Percentiles rank a stretch among this genome's conserved stretches.
Evolutionary conservation across 2,888 invertebrate genomes (phyloP).

Genomic region (Xanthorhoe spadicearia): DNA sequence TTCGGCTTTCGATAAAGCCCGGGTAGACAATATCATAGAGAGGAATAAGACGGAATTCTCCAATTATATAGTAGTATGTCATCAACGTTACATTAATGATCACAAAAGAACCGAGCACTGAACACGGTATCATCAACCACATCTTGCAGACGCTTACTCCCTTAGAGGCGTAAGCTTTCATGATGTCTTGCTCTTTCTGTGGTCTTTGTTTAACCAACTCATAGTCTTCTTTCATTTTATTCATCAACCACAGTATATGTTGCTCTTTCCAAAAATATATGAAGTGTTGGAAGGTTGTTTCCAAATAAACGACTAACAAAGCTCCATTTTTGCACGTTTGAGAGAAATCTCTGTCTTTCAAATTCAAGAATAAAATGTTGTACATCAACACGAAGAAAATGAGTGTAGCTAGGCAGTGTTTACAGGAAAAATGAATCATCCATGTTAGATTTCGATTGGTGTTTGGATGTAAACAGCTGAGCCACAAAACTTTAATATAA

Average conservation of each 20-base stretch:
- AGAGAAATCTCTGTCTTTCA: constrained; percentile 16
- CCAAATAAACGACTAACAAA: constrained; percentile 17
- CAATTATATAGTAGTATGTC: constrained; percentile 23
- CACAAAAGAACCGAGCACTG: constrained; percentile 1
- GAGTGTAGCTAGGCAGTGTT: neutral
- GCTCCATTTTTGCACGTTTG: constrained; percentile 24
- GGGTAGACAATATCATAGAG: constrained; percentile 33
- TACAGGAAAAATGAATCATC: constrained; percentile 2
- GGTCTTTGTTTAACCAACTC: constrained; percentile 6
- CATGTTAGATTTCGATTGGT: constrained; percentile 14
- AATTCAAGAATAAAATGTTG: constrained; percentile 18
- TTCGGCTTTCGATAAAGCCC: constrained; percentile 29
- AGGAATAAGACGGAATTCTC: constrained; percentile 28
- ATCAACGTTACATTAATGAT: constrained; percentile 24
- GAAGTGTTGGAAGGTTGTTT: constrained; percentile 19
- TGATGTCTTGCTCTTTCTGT: constrained; percentile 10
- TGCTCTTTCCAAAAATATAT: constrained; percentile 19
- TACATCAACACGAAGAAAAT: constrained; percentile 4
- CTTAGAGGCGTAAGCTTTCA: constrained; percentile 13
- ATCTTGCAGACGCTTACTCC: constrained; percentile 8
- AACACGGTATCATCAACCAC: constrained; percentile 9
- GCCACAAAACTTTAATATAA: constrained; percentile 6
- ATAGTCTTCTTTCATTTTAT: constrained; percentile 26
- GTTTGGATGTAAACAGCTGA: constrained; percentile 10
- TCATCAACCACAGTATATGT: constrained; percentile 13